Conservation (phyloP, 2,888 invertebrate species). For the Drosophila borealis region DNA sequence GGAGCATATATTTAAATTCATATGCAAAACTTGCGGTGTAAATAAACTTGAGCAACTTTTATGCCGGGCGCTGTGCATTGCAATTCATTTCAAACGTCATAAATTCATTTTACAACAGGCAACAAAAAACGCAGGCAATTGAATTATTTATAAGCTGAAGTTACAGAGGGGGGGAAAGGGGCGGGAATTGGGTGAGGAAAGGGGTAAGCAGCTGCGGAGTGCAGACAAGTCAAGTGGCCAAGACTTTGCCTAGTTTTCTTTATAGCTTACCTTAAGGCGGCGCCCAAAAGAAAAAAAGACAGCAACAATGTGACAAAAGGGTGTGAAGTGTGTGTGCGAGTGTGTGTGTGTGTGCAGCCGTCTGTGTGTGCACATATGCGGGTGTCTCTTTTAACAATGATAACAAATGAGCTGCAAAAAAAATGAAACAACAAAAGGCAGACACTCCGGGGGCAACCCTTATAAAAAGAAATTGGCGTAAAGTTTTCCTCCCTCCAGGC, state of each 20-base stretch:
- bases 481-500: constrained; percentile 24
- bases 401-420: constrained; percentile 31
- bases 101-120: constrained; percentile 28
- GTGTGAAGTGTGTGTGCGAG: constrained; percentile 3
- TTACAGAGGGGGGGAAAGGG: not conserved
- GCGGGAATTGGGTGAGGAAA: not conserved
- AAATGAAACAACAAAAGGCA: constrained; percentile 29
- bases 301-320: constrained; percentile 25
- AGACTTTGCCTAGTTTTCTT: constrained; percentile 23
- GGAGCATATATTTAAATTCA: constrained; percentile 37
- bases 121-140: constrained; percentile 34
- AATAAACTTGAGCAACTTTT: constrained; percentile 41
- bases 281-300: constrained; percentile 11
- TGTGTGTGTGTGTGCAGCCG: not conserved
- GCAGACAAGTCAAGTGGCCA: constrained; percentile 33
- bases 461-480: constrained; percentile 24
- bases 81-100: constrained; percentile 52
- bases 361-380: not conserved
- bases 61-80: constrained; percentile 9
- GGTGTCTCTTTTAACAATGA: constrained; percentile 38
- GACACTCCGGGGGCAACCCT: constrained; percentile 21
- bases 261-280: constrained; percentile 22
- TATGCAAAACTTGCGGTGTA: constrained; percentile 56
- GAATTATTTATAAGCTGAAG: constrained; percentile 50
- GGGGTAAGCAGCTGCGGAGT: constrained; percentile 5